Percentiles rank a stretch among this genome's conserved stretches.
Evolutionary conservation across 2,797 vertebrate species (phyloP).

Genomic region (Echiichthys vipera): DNA sequence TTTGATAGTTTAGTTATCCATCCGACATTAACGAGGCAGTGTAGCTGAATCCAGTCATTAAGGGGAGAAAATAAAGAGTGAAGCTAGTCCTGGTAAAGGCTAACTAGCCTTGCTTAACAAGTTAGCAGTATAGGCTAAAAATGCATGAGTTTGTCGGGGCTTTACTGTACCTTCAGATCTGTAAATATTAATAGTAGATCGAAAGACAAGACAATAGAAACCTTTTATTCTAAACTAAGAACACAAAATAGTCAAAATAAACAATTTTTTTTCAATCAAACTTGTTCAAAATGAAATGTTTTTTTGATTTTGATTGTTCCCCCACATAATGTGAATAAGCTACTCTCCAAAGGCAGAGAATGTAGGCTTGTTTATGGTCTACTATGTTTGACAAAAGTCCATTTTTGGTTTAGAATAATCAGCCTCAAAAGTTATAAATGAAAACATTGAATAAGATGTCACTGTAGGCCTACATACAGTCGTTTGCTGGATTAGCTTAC

Average conservation of each 20-base stretch:
- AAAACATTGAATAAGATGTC: not conserved
- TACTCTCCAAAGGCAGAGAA: not conserved
- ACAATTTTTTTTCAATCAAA: not conserved
- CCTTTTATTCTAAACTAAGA: not conserved
- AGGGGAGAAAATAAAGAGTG: not conserved
- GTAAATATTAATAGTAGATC: not conserved
- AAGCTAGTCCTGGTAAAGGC: not conserved
- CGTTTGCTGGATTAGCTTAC: not conserved
- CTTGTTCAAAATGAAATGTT: not conserved
- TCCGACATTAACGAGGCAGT: fast-evolving
- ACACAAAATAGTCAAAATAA: not conserved
- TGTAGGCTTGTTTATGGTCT: too few relatives aligned
- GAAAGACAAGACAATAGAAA: not conserved
- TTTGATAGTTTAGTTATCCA: not conserved
- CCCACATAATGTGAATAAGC: not conserved
- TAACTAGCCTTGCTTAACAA: not conserved
- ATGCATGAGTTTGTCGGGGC: not conserved
- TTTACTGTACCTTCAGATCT: not conserved
- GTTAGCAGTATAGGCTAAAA: not conserved
- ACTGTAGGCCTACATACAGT: too few relatives aligned
- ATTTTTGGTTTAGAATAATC: not conserved
- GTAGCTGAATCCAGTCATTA: not conserved
- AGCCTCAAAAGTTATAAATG: not conserved
- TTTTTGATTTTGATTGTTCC: not conserved
- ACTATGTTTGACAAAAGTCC: fast-evolving